Conservation (phyloP, 1,140 invertebrate genomes). For the Musca domestica region DNA sequence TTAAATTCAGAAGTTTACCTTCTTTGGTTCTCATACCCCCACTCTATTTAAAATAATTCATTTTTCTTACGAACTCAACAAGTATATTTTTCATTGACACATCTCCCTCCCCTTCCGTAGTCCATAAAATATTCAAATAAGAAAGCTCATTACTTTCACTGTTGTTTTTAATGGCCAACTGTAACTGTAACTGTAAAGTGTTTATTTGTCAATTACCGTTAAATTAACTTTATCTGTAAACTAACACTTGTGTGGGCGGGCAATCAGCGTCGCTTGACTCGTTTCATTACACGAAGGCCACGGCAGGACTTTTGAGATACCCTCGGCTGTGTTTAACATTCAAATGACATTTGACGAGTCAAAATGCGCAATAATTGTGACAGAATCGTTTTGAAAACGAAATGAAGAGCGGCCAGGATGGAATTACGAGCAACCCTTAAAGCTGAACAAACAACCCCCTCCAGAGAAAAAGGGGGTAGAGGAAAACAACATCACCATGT, state of each 20-base stretch:
- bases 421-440: background rate
- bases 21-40: no score
- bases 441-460: no score
- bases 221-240: slow-evolving; percentile 26
- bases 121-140: background rate
- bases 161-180: background rate
- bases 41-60: no score
- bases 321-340: background rate
- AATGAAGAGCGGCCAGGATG: background rate
- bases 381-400: background rate
- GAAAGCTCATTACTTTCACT: background rate
- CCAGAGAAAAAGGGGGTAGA: no score
- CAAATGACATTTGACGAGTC: slow-evolving; percentile 27
- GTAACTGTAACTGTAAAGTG: background rate
- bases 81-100: background rate
- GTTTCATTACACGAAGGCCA: no score
- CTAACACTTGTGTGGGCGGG: slow-evolving; percentile 25
- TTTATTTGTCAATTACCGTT: slow-evolving; percentile 21
- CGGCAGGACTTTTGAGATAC: background rate
- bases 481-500: no score
- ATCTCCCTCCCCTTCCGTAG: background rate
- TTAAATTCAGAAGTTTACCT: no score
- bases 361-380: slow-evolving; percentile 14
- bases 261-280: background rate
- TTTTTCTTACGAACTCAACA: background rate